Conservation (phyloP, 2,888 invertebrate genomes). For the Arctia plantaginis region DNA sequence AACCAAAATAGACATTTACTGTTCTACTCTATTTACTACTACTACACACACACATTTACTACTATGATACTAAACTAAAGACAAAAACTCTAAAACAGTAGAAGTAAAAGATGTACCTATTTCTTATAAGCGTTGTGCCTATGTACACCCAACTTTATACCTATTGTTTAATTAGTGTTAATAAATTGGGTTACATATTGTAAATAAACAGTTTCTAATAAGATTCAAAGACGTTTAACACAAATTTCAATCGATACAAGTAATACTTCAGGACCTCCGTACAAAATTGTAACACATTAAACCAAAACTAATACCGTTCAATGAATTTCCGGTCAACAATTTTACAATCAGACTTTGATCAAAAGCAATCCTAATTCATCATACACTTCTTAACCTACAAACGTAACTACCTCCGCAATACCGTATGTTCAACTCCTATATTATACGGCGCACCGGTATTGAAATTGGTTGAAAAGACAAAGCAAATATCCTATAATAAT, state of each 20-base stretch:
- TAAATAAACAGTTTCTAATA: not conserved
- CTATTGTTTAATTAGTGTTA: not conserved
- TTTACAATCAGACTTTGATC: conserved; percentile 11
- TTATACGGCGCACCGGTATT: conserved; percentile 37
- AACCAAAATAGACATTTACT: not conserved
- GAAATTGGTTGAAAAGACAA: conserved; percentile 45
- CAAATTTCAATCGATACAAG: not conserved
- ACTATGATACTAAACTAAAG: not conserved
- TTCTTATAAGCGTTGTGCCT: too few relatives aligned
- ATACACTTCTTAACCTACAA: conserved; percentile 29
- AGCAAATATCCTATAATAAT: conserved; percentile 52
- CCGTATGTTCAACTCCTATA: conserved; percentile 19
- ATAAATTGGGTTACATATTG: not conserved
- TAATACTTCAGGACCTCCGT: not conserved
- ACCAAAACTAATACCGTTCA: not conserved
- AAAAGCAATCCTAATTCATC: conserved; percentile 20
- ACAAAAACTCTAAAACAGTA: not conserved
- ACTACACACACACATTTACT: too few relatives aligned
- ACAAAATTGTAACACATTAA: not conserved
- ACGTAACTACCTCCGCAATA: conserved; percentile 16
- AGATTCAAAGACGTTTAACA: not conserved
- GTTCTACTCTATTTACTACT: not conserved
- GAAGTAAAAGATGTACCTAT: not conserved
- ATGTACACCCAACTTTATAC: not conserved
- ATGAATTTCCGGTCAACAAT: conserved; percentile 1